These are phyloP conservation scores for Lerema accius DNA, from an alignment of 1,140 invertebrate species.

Conservation along the genomic window DNA sequence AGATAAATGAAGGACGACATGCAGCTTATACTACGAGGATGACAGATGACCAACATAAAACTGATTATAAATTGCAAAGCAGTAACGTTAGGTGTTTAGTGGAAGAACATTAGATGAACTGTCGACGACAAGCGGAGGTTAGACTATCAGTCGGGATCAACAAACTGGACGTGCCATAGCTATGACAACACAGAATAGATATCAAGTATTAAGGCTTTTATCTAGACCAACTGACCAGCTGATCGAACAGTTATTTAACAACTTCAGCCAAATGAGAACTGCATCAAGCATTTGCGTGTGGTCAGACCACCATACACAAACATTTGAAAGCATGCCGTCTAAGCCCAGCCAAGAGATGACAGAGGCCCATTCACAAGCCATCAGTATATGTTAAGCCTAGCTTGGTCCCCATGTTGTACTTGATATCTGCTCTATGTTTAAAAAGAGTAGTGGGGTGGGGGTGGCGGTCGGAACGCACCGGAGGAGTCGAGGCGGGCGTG, in stretches of 20 bases:
- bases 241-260: no score
- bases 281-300: no score
- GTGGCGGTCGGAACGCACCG: slow-evolving; percentile 39
- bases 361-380: no score
- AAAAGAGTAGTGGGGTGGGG: no score
- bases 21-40: not conserved
- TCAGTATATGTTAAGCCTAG: no score
- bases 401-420: no score
- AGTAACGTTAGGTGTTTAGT: not conserved
- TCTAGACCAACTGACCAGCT: no score
- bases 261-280: no score
- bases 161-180: not conserved
- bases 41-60: not conserved
- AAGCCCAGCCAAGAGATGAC: no score
- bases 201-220: not conserved
- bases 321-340: no score
- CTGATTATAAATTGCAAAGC: not conserved
- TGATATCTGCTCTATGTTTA: not conserved
- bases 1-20: not conserved
- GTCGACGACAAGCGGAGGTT: not conserved
- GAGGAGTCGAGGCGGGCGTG: slow-evolving; percentile 38
- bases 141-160: not conserved
- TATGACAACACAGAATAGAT: slow-evolving; percentile 5
- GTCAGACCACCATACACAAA: no score
- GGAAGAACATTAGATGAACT: not conserved